phyloP scores from a whole-genome alignment of 2,888 invertebrate species.

The Machimus rusticus region DNA sequence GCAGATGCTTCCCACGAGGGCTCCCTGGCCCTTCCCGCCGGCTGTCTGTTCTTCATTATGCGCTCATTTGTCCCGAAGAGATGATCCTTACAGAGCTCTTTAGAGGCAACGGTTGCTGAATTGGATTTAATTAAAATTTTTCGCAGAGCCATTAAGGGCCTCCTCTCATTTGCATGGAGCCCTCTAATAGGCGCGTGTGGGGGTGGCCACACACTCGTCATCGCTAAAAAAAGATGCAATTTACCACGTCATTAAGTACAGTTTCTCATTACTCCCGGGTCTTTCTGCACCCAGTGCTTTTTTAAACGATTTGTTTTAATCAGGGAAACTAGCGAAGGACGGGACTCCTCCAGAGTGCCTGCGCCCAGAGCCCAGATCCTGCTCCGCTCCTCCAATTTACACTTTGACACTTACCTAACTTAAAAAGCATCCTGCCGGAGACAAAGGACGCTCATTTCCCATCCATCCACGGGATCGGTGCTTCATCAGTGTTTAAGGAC shows the following conservation, averaged over 20 bases:
- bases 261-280: slow-evolving; percentile 28
- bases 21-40: not conserved
- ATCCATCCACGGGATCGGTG: slow-evolving; percentile 38
- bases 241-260: slow-evolving; percentile 40
- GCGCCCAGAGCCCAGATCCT: not conserved
- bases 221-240: slow-evolving; percentile 20
- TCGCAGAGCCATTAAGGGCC: not conserved
- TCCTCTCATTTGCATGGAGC: slow-evolving; percentile 13
- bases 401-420: slow-evolving; percentile 34
- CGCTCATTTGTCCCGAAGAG: slow-evolving; percentile 16
- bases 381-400: slow-evolving; percentile 31
- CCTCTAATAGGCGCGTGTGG: slow-evolving; percentile 24
- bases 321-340: slow-evolving; percentile 19
- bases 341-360: not conserved
- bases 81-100: slow-evolving; percentile 22
- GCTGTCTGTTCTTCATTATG: slow-evolving; percentile 17
- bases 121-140: slow-evolving; percentile 34
- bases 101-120: not conserved
- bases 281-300: not conserved
- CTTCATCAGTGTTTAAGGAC: slow-evolving; percentile 41
- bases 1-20: not conserved
- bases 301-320: slow-evolving; percentile 40
- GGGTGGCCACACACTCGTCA: not conserved
- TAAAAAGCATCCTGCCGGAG: slow-evolving; percentile 34
- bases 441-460: slow-evolving; percentile 39